Conservation (phyloP, 1,140 invertebrate genomes). For the Tetranychus cinnabarinus region DNA sequence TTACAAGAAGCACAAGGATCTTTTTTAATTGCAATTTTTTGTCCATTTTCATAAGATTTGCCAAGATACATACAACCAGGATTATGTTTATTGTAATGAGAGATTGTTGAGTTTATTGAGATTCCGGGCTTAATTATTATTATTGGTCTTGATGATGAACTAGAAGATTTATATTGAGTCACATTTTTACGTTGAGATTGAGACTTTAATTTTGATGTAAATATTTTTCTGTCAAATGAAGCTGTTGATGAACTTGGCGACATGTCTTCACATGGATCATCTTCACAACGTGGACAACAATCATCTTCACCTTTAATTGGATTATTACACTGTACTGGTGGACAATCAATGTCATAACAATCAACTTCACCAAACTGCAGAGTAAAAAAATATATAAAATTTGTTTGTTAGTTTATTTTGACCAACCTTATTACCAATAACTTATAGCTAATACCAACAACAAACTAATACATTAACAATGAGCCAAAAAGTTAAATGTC, state of each 20-base stretch:
- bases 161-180: neutral
- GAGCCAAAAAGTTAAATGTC: neutral
- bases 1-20: slow-evolving; percentile 46
- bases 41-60: slow-evolving; percentile 33
- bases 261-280: slow-evolving; percentile 25
- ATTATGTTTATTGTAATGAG: neutral
- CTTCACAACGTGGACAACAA: slow-evolving; percentile 42
- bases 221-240: too few relatives aligned
- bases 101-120: neutral
- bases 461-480: neutral
- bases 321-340: slow-evolving; percentile 38
- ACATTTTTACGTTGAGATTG: too few relatives aligned
- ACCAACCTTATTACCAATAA: neutral
- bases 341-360: slow-evolving; percentile 65
- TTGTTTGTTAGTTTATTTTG: neutral
- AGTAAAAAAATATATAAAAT: slow-evolving; percentile 4
- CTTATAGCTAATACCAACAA: neutral
- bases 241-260: neutral
- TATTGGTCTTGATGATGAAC: slow-evolving; percentile 1
- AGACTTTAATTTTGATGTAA: too few relatives aligned
- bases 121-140: slow-evolving; percentile 1
- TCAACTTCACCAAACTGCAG: slow-evolving; percentile 55
- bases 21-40: slow-evolving; percentile 24
- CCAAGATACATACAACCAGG: slow-evolving; percentile 23
- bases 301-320: slow-evolving; percentile 35